Conservation (phyloP, 2,888 invertebrate species). For the Spatulosminthurus flaviceps region DNA sequence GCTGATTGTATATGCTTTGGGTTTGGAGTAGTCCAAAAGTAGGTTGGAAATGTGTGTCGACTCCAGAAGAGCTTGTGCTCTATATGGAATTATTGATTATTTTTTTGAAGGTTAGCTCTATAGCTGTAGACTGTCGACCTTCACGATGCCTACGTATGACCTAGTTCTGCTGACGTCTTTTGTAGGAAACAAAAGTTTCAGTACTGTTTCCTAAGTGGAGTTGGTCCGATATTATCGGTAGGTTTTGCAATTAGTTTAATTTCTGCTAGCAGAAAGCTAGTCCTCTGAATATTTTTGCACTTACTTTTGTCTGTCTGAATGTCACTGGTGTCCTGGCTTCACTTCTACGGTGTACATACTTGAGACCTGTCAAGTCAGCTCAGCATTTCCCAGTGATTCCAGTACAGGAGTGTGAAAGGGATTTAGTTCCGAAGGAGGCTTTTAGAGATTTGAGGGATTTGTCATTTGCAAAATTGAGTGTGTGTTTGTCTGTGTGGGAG, state of each 20-base stretch:
- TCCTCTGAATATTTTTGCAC: background rate
- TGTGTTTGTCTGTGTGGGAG: no score
- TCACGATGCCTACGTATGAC: slow-evolving; percentile 10
- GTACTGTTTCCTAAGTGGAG: slow-evolving; percentile 9
- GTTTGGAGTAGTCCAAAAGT: slow-evolving; percentile 14
- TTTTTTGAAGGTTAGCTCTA: slow-evolving; percentile 13
- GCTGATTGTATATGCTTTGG: slow-evolving; percentile 18
- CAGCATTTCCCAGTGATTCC: no score
- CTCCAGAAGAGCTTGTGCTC: background rate
- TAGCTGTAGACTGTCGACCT: background rate
- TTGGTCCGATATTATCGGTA: background rate
- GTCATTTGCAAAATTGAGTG: no score
- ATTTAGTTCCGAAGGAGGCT: no score
- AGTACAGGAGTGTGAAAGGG: slow-evolving; percentile 51
- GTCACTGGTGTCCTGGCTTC: background rate
- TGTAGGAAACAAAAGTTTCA: slow-evolving; percentile 7
- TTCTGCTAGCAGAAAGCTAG: background rate
- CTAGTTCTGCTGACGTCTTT: slow-evolving; percentile 13
- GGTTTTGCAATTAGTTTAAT: slow-evolving; percentile 5
- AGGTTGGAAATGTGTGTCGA: slow-evolving; percentile 9
- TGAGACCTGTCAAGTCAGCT: no score
- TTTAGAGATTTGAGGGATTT: no score
- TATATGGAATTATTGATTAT: slow-evolving; percentile 25
- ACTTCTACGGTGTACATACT: background rate
- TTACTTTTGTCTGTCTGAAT: no score